Evolutionary conservation across 2,797 vertebrate genomes (phyloP).

Genomic region (Scolopax rusticola): DNA sequence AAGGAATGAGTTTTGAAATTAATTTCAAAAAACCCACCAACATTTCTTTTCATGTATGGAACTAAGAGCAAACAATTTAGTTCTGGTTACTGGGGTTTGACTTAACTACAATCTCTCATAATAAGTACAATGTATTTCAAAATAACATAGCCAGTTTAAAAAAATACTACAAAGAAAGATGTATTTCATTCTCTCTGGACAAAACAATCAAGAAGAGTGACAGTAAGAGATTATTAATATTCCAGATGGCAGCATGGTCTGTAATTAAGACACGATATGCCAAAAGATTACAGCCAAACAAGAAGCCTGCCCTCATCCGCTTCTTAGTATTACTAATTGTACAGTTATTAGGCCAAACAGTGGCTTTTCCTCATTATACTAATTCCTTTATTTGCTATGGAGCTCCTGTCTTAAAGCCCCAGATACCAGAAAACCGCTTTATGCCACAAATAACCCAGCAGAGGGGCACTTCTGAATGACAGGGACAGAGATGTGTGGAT

Average conservation of each 20-base stretch:
- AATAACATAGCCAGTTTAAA: neutral
- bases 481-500: neutral
- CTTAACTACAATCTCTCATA: neutral
- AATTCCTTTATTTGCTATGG: conserved; percentile 29
- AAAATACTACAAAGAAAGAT: neutral
- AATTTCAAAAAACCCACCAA: neutral
- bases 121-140: neutral
- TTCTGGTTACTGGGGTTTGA: neutral
- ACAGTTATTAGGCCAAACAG: conserved; percentile 41
- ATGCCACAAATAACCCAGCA: neutral
- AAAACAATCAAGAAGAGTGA: conserved; percentile 38
- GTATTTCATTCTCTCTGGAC: neutral
- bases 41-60: neutral
- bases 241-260: conserved; percentile 37
- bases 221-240: conserved; percentile 60
- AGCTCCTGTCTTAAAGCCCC: neutral
- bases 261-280: conserved; percentile 63
- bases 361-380: conserved; percentile 25
- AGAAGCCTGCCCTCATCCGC: conserved; percentile 34
- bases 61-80: neutral
- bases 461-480: neutral
- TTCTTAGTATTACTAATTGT: conserved; percentile 55
- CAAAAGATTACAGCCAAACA: conserved; percentile 63
- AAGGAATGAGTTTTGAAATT: neutral
- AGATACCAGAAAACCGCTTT: neutral